Conservation (phyloP, 2,888 invertebrate genomes). For the Habrosyne pyritoides region DNA sequence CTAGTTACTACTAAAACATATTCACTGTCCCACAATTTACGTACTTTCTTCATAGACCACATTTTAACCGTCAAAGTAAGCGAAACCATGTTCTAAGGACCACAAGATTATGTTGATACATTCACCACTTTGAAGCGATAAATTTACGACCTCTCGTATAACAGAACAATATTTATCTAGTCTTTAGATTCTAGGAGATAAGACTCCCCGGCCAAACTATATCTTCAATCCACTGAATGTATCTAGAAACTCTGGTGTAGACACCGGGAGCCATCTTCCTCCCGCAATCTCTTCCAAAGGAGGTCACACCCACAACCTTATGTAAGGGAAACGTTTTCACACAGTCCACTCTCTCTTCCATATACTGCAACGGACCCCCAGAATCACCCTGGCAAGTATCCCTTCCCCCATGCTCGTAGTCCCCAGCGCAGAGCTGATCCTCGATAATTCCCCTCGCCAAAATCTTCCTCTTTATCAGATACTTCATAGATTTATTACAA, state of each 20-base stretch:
- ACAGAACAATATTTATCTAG: neutral
- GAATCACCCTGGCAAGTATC: conserved; percentile 81
- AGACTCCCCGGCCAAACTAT: conserved; percentile 68
- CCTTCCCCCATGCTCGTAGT: conserved; percentile 69
- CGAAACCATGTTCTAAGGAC: too few relatives aligned
- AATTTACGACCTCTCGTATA: too few relatives aligned
- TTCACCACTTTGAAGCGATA: too few relatives aligned
- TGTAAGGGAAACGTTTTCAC: conserved; percentile 66
- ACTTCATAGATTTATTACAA: conserved; percentile 70
- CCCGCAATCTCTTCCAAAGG: conserved; percentile 81
- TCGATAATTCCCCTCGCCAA: conserved; percentile 60
- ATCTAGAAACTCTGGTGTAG: conserved; percentile 74
- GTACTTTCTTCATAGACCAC: neutral
- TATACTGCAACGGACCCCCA: conserved; percentile 73
- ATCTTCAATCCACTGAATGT: conserved; percentile 77
- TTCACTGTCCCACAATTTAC: too few relatives aligned
- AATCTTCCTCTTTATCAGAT: conserved; percentile 62
- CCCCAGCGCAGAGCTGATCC: conserved; percentile 75
- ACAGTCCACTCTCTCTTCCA: conserved; percentile 68
- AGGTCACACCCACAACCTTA: conserved; percentile 76
- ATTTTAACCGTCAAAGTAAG: neutral
- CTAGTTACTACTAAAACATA: too few relatives aligned
- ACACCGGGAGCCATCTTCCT: conserved; percentile 79
- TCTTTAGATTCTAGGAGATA: neutral
- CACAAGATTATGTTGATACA: too few relatives aligned